Evolutionary conservation across 64 coral and sea anemone genomes (phyloP), one percentile per base, ranked within the genome.

Genomic region (Pocillopora damicornis): DNA sequence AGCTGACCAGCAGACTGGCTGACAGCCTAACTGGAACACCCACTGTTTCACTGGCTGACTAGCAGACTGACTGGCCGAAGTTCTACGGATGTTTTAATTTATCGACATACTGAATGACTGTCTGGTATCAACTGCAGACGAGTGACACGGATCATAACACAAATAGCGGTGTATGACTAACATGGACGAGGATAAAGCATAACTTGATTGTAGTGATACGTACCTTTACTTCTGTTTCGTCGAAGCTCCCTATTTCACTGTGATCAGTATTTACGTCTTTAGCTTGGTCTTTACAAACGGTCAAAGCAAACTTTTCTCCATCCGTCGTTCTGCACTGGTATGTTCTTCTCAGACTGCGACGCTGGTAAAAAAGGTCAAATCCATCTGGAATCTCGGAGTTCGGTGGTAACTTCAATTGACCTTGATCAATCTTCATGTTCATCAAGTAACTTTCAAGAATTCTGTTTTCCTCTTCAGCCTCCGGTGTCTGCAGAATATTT

Each of bases 201-300:
- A 7, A 37, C 13, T 83, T 83, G 25, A 13, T 68, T 36, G 18
- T 68, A 7, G 26, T 16, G 38, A 16, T 14, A 68, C 8, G 0
- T 14, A 68, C 8, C 80, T 65, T 83, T 83, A 17, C 63, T 36
- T 35, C 16, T n/a, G 64, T n/a, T 83, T 83, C 59, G 9, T 71
- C 62, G 18, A 83, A 7, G 26, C 35, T 68, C 15, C 16, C 51
- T 1, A 17, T 1, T 1, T 68, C 80, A 14, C 18, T 37, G 34
- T 68, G 35, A 35, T 66, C 36, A 17, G 36, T 63, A 35, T 60
- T 37, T 23, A 87, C 71, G 13, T 60, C 75, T 6, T 13, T 76
- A 75, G 86, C 72, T 76, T 87, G 71, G 11, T 87, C 86, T 60
- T 87, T 87, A 60, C 71, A 87, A 60, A 87, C 51, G 11, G 74